These are phyloP conservation scores for Psittacula echo DNA, from an alignment of 2,797 vertebrate genomes.

Conservation along the genomic window DNA sequence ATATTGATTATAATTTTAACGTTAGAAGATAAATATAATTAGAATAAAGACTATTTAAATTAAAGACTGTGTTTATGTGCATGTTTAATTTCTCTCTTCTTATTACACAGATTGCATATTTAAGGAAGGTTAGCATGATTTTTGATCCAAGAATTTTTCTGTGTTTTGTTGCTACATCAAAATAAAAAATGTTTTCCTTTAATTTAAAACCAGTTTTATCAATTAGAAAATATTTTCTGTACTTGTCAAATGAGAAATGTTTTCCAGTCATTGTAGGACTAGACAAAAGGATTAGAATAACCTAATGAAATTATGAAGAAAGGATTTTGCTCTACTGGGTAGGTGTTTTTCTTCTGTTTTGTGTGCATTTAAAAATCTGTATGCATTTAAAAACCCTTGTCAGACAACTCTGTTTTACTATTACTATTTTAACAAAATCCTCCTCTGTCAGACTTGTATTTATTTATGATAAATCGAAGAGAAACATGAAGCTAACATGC, in stretches of 20 bases:
- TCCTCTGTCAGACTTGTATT: neutral
- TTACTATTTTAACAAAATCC: conserved; percentile 2
- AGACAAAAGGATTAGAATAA: neutral
- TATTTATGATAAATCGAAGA: conserved; percentile 35
- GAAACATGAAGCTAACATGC: neutral
- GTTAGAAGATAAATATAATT: neutral
- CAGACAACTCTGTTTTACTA: neutral
- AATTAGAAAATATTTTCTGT: neutral
- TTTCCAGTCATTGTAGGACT: neutral
- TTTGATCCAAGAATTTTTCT: neutral
- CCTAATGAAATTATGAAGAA: neutral
- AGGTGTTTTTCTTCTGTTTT: neutral
- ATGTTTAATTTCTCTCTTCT: neutral
- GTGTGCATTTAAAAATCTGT: neutral
- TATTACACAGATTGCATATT: neutral
- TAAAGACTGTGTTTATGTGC: neutral
- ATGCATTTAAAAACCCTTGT: neutral
- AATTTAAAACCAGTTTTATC: neutral
- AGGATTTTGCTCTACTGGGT: neutral
- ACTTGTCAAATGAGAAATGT: neutral
- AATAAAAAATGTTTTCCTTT: neutral
- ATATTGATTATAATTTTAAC: neutral
- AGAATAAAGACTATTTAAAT: neutral
- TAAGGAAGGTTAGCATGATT: neutral
- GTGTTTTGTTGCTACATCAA: neutral